Evolutionary conservation across 2,797 vertebrate species (phyloP).

Genomic region (Tinamus major): DNA sequence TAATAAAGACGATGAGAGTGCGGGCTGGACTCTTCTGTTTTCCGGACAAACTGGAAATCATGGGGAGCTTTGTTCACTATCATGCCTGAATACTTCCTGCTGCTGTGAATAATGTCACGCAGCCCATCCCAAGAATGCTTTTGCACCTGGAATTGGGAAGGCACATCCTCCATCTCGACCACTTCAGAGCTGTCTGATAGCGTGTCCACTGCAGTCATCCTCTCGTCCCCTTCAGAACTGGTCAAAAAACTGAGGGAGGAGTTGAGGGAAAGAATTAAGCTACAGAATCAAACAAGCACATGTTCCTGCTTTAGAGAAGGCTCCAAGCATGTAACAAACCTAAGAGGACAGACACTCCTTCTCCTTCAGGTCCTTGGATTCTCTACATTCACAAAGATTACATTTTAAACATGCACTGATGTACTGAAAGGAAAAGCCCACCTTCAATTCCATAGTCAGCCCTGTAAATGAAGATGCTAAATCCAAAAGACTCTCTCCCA

Average conservation of each 20-base stretch:
- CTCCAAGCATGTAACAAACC: neutral
- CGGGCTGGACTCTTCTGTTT: constrained; percentile 90
- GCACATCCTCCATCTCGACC: constrained; percentile 89
- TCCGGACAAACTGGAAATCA: constrained; percentile 97
- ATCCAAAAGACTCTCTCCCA: neutral
- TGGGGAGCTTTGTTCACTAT: constrained; percentile 97
- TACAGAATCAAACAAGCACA: neutral
- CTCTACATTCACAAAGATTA: neutral
- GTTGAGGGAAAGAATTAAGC: neutral
- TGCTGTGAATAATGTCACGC: constrained; percentile 94
- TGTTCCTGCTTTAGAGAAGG: neutral
- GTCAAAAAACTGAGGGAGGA: constrained; percentile 74
- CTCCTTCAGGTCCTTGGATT: neutral
- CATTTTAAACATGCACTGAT: neutral
- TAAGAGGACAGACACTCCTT: neutral
- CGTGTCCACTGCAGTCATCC: constrained; percentile 90
- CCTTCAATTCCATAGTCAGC: neutral
- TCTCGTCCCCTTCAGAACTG: constrained; percentile 80
- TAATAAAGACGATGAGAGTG: constrained; percentile 97
- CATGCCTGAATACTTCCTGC: constrained; percentile 95
- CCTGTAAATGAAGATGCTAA: neutral
- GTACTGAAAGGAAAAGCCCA: neutral
- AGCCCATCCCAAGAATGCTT: constrained; percentile 97
- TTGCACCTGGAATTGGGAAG: constrained; percentile 92
- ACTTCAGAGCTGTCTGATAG: constrained; percentile 85